Evolutionary conservation across 64 coral and sea anemone species (phyloP).

Genomic region (Acropora yongei): DNA sequence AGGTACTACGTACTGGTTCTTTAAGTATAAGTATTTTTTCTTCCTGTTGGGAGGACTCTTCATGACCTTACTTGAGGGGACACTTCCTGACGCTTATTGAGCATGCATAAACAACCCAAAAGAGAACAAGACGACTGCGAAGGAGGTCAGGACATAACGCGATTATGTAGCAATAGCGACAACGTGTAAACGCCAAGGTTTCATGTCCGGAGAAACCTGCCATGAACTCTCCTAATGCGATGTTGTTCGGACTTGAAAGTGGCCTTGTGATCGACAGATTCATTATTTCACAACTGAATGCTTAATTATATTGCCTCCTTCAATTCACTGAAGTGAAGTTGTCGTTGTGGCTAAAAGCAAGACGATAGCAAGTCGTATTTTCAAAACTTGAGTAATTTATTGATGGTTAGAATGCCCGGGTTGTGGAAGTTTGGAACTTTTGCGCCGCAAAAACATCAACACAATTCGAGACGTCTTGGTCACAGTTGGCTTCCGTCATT

Average conservation of each 20-base stretch:
- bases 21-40: too few species aligned
- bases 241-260: background rate
- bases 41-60: too few species aligned
- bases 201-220: background rate
- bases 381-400: slow-evolving; percentile 1
- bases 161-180: background rate
- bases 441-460: background rate
- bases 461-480: background rate
- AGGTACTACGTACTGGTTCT: too few species aligned
- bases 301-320: too few species aligned
- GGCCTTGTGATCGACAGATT: background rate
- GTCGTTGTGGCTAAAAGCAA: background rate
- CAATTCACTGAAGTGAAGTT: too few species aligned
- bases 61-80: too few species aligned
- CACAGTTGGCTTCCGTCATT: background rate
- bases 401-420: background rate
- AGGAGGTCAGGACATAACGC: too few species aligned
- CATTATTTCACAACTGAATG: too few species aligned
- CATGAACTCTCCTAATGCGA: background rate
- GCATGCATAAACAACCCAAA: too few species aligned
- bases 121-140: too few species aligned
- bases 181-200: background rate
- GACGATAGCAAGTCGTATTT: background rate
- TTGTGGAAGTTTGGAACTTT: background rate
- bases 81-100: too few species aligned